A percentile compares a stretch with the other conserved stretches of the same genome.
Evolutionary conservation across 2,113 vertebrate species (phyloP).

Genomic region (Melanostigma gelatinosum): DNA sequence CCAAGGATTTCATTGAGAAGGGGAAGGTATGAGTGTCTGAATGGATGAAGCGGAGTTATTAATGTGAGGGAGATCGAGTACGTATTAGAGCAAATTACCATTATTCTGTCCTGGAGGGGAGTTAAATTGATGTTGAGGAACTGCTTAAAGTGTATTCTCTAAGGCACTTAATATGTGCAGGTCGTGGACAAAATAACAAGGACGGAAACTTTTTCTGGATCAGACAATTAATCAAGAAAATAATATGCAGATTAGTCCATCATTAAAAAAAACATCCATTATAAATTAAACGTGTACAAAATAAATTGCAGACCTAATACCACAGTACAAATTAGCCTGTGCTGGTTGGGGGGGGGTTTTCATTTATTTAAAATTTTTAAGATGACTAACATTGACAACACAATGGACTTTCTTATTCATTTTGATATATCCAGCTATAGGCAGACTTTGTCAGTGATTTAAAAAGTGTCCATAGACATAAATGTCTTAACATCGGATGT

Average conservation of each 20-base stretch:
- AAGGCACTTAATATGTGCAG: not conserved
- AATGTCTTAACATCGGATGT: not conserved
- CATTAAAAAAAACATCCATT: too few relatives aligned
- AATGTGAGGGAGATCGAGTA: slow-evolving; percentile 32
- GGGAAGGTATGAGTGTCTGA: slow-evolving; percentile 23
- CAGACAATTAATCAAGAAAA: not conserved
- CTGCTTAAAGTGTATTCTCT: slow-evolving; percentile 14
- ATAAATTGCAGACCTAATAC: not conserved
- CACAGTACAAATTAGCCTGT: not conserved
- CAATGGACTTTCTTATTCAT: not conserved
- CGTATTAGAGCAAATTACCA: slow-evolving; percentile 25
- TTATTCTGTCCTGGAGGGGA: slow-evolving; percentile 49
- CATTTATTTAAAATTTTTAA: not conserved
- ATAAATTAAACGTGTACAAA: not conserved
- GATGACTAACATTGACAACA: not conserved
- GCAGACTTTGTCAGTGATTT: not conserved
- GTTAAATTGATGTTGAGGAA: slow-evolving; percentile 39
- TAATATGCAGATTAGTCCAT: not conserved
- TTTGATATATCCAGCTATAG: not conserved
- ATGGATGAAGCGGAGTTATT: slow-evolving; percentile 49
- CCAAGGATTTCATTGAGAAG: slow-evolving; percentile 44
- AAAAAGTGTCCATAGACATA: not conserved
- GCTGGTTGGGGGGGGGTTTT: not conserved
- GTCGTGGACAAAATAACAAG: slow-evolving; percentile 12
- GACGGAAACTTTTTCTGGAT: not conserved